phyloP scores from a whole-genome alignment of 2,888 invertebrate genomes.

The Cephus spinipes region DNA sequence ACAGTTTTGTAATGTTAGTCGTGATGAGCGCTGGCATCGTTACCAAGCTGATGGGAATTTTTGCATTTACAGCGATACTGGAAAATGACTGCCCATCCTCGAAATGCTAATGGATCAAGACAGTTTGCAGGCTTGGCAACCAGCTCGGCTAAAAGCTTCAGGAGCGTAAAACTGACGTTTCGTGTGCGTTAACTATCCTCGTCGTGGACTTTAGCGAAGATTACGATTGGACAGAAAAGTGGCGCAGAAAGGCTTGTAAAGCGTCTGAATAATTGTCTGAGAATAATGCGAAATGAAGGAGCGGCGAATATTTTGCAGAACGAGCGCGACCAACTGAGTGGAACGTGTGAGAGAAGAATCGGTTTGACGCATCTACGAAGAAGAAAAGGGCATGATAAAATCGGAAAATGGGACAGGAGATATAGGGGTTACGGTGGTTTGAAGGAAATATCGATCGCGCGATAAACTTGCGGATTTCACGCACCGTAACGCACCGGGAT shows the following conservation, averaged over 20 bases:
- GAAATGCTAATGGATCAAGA: slow-evolving; percentile 44
- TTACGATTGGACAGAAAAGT: background rate
- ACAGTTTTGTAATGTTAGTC: background rate
- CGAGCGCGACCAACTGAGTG: slow-evolving; percentile 12
- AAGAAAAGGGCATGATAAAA: slow-evolving; percentile 9
- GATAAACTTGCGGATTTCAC: background rate
- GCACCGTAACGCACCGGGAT: background rate
- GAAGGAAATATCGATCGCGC: background rate
- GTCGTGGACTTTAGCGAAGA: background rate
- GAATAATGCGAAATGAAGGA: background rate
- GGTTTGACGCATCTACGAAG: slow-evolving; percentile 21
- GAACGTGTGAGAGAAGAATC: slow-evolving; percentile 2
- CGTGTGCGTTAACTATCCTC: background rate
- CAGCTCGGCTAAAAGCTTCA: slow-evolving; percentile 42
- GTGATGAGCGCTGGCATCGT: background rate
- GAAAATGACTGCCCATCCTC: background rate
- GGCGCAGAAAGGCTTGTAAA: background rate
- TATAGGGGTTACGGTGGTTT: background rate
- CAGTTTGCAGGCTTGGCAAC: slow-evolving; percentile 36
- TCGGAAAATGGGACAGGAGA: background rate
- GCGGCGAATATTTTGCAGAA: slow-evolving; percentile 9
- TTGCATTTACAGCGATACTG: background rate
- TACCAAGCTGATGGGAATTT: background rate
- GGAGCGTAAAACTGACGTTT: slow-evolving; percentile 43
- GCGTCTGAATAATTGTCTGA: background rate